Evolutionary conservation across 2,888 invertebrate genomes (phyloP), one percentile per base, ranked within the genome.

Genomic region (Callimorpha dominula): DNA sequence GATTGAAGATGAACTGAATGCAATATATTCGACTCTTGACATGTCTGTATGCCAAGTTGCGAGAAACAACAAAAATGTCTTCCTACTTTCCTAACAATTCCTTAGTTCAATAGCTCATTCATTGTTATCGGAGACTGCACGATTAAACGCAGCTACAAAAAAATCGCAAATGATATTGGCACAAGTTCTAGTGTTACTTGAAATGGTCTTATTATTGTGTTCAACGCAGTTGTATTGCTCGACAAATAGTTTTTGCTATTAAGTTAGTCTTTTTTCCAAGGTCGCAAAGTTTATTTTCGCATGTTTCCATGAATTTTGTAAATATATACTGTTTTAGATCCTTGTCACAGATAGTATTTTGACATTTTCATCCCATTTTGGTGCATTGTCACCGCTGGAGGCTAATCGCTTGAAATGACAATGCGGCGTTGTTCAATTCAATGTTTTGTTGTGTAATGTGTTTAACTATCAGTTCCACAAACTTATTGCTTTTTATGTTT

Each of bases 321-420:
- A 40, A 71, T 72, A 78, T 81, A 76, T 70, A 78, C 73, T 77
- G 75, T 83, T 87, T 87, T 85, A 92, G 94, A 94, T 94, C 85
- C 91, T 89, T 87, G 86, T 85, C 83, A 81, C 81, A 92, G 94
- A 95, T 95, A 92, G 93, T 93, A 94, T 94, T 94, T 94, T 95
- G 95, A 94, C 95, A 91, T 95, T 94, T 94, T 92, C 92, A 95
- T 95, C 94, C 94, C 85, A 93, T 95, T 94, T 92, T 89, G 89
- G 80, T 80, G 89, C 86, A 92, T 93, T 91, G 92, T 91, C 87
- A 88, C 85, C 88, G 91, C 90, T 85, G 74, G 84, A 78, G 92
- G 93, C 91, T 92, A 94, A 95, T 95, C 93, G 93, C 86, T 91
- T 81, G 93, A 88, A 93, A 92, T 82, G 89, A 89, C 89, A 91